phyloP scores from a whole-genome alignment of 1,140 invertebrate species.

The Ceratitis capitata region DNA sequence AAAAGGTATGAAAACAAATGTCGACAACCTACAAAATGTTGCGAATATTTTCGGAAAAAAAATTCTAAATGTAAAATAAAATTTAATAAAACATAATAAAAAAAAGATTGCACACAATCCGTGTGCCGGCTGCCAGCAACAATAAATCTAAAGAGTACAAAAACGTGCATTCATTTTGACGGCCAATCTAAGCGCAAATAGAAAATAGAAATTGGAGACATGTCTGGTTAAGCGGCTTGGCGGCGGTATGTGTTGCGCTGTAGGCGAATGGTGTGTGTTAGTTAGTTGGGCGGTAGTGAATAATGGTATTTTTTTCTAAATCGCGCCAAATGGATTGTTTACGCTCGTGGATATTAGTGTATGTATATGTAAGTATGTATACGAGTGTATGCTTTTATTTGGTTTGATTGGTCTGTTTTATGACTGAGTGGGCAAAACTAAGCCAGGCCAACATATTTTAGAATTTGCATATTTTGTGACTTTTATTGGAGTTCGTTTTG shows the following conservation, averaged over 20 bases:
- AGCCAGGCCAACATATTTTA: conserved; percentile 26
- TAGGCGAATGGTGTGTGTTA: background rate
- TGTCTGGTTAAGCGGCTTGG: background rate
- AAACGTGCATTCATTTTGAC: conserved; percentile 5
- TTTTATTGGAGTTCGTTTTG: background rate
- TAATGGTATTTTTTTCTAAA: conserved; percentile 32
- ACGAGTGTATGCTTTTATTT: background rate
- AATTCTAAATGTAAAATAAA: background rate
- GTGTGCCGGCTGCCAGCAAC: background rate
- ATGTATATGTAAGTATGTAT: background rate
- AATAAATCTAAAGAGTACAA: background rate
- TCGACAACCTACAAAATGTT: conserved; percentile 2
- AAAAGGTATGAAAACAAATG: conserved; percentile 32
- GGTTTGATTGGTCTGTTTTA: too few species aligned
- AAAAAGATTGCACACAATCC: background rate
- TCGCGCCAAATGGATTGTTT: conserved; percentile 26
- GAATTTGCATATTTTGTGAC: conserved; percentile 28
- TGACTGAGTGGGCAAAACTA: background rate
- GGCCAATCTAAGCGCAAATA: conserved; percentile 31
- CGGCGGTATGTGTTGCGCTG: background rate
- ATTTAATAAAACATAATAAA: conserved; percentile 13
- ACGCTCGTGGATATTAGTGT: background rate
- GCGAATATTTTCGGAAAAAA: background rate
- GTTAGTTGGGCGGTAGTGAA: background rate
- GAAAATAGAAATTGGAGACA: conserved; percentile 11